Evolutionary conservation across 2,797 vertebrate genomes (phyloP).

Genomic region (Hemibagrus guttatus): DNA sequence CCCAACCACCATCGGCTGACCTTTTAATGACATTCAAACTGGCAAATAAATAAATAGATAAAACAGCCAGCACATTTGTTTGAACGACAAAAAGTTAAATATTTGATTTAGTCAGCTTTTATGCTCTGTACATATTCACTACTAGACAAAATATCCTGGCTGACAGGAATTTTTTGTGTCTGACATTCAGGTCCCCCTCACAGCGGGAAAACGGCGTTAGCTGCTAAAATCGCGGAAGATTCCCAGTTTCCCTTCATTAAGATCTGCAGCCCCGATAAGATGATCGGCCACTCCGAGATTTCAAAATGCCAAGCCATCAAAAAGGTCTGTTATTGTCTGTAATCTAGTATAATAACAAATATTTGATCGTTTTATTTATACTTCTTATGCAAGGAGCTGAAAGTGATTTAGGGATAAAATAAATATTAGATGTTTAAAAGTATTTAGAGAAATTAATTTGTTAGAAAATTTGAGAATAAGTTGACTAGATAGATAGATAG

Average conservation of each 20-base stretch:
- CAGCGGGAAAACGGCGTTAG: conserved; percentile 94
- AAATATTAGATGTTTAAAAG: background rate
- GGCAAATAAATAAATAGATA: background rate
- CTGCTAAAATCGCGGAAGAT: conserved; percentile 93
- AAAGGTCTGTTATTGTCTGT: conserved; percentile 76
- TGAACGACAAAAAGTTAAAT: background rate
- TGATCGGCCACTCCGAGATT: conserved; percentile 95
- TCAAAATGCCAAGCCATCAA: conserved; percentile 99
- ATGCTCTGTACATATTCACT: background rate
- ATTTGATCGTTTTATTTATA: background rate
- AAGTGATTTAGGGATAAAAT: background rate
- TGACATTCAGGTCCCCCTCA: conserved; percentile 85
- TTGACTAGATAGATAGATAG: background rate
- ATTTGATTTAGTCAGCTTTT: background rate
- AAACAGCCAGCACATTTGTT: background rate
- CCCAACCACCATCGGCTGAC: background rate
- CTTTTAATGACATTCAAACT: background rate
- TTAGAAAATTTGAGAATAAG: background rate
- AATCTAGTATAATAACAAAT: background rate
- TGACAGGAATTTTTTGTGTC: too few relatives aligned
- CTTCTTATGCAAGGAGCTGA: background rate
- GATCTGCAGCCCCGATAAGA: conserved; percentile 98
- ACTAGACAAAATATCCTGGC: background rate
- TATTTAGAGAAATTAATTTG: background rate
- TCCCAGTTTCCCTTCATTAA: conserved; percentile 98